These are phyloP conservation scores for Drosophila limbata DNA, from an alignment of 2,888 invertebrate genomes.

Conservation along the genomic window DNA sequence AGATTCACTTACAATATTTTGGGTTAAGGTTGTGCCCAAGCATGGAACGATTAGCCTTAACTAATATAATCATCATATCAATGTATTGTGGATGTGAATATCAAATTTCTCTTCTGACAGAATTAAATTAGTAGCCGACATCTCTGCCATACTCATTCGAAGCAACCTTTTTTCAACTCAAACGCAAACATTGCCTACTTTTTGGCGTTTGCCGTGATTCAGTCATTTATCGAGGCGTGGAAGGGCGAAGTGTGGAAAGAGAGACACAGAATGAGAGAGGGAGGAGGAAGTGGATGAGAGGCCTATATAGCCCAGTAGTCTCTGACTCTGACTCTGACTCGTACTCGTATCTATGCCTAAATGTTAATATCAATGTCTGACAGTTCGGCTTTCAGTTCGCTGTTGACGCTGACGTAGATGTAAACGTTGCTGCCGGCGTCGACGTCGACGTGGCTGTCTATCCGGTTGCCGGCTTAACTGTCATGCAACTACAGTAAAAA, in stretches of 20 bases:
- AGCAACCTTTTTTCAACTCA: conserved; percentile 5
- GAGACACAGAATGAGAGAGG: neutral
- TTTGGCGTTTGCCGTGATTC: conserved; percentile 24
- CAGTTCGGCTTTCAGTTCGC: conserved; percentile 72
- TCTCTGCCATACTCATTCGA: neutral
- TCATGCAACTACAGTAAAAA: conserved; percentile 71
- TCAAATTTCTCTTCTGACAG: conserved; percentile 14
- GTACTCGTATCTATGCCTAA: conserved; percentile 70
- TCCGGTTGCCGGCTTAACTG: conserved; percentile 74
- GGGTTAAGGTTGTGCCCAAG: neutral
- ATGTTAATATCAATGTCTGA: conserved; percentile 77
- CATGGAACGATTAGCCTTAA: neutral
- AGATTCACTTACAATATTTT: neutral
- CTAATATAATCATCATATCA: conserved; percentile 16
- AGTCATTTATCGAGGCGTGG: conserved; percentile 1
- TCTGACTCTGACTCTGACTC: neutral
- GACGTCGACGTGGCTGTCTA: conserved; percentile 51
- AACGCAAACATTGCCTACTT: conserved; percentile 13
- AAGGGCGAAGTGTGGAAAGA: neutral
- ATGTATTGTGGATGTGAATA: conserved; percentile 9
- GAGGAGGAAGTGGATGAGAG: neutral
- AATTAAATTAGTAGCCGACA: conserved; percentile 32
- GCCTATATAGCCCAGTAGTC: conserved; percentile 35
- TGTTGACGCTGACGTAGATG: conserved; percentile 18
- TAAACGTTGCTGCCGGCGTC: conserved; percentile 7